Conservation (phyloP, 2,888 invertebrate species). For the Trichopria drosophilae region DNA sequence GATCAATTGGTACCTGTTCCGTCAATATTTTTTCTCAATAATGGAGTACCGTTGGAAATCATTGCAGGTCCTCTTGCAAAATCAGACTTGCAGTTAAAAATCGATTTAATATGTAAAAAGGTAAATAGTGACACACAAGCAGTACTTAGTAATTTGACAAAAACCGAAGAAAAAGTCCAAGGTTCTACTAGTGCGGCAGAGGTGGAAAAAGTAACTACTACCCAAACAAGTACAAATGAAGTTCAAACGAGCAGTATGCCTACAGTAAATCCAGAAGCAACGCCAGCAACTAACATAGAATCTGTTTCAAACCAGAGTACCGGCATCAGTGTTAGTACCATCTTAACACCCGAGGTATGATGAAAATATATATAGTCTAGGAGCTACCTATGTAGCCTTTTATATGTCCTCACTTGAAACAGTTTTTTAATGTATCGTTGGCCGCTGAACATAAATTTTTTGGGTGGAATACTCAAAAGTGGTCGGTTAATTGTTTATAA, state of each 20-base stretch:
- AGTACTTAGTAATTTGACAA: slow-evolving; percentile 42
- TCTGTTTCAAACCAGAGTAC: slow-evolving; percentile 3
- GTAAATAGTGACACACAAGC: slow-evolving; percentile 55
- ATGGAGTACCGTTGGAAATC: slow-evolving; percentile 80
- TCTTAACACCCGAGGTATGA: too few species aligned
- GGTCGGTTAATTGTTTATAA: too few species aligned
- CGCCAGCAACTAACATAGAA: slow-evolving; percentile 11
- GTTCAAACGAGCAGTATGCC: not conserved
- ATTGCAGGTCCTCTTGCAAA: slow-evolving; percentile 67
- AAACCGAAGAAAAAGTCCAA: slow-evolving; percentile 41
- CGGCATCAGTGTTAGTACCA: too few species aligned
- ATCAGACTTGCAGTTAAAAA: slow-evolving; percentile 67
- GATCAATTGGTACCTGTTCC: slow-evolving; percentile 78
- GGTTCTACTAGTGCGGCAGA: slow-evolving; percentile 14
- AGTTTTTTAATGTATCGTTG: too few species aligned
- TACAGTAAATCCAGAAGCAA: slow-evolving; percentile 3
- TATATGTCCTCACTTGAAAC: too few species aligned
- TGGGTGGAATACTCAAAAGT: too few species aligned
- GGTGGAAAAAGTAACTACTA: not conserved
- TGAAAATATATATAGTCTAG: too few species aligned
- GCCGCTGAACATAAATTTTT: too few species aligned
- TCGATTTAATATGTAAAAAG: slow-evolving; percentile 66
- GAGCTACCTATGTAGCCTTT: too few species aligned
- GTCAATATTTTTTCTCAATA: slow-evolving; percentile 85
- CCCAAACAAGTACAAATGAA: not conserved